A percentile compares a stretch with the other conserved stretches of the same genome.
These are phyloP conservation scores for Patella depressa DNA, from an alignment of 2,888 invertebrate species.

Conservation along the genomic window DNA sequence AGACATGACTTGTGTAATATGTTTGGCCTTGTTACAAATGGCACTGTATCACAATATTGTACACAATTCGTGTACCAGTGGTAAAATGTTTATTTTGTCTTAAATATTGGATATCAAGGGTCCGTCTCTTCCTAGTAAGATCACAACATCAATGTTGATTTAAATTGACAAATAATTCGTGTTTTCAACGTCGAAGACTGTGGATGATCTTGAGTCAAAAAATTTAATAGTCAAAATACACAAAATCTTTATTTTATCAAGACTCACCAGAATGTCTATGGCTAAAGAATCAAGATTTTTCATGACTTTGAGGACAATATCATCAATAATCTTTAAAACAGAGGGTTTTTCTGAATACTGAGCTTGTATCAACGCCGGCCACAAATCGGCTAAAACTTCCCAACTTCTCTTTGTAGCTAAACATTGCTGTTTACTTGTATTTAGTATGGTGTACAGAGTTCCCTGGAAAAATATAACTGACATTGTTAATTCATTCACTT, in stretches of 20 bases:
- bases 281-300: slow-evolving; percentile 66
- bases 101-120: no score
- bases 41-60: no score
- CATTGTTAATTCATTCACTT: not conserved
- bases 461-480: slow-evolving; percentile 74
- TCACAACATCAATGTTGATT: no score
- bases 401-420: slow-evolving; percentile 83
- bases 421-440: slow-evolving; percentile 75
- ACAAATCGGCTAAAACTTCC: slow-evolving; percentile 80
- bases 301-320: slow-evolving; percentile 69
- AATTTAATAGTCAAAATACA: not conserved
- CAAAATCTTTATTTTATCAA: not conserved
- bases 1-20: no score
- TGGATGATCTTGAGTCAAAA: not conserved
- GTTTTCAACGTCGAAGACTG: no score
- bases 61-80: no score
- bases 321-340: slow-evolving; percentile 71
- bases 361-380: slow-evolving; percentile 84
- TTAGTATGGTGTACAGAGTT: slow-evolving; percentile 82
- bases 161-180: no score
- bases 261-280: slow-evolving; percentile 58
- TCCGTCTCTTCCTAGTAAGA: no score
- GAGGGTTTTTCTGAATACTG: slow-evolving; percentile 87
- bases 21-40: no score
- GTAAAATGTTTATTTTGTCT: no score